Conservation (phyloP, 2,888 invertebrate species). For the Tetheella fluctuosa region DNA sequence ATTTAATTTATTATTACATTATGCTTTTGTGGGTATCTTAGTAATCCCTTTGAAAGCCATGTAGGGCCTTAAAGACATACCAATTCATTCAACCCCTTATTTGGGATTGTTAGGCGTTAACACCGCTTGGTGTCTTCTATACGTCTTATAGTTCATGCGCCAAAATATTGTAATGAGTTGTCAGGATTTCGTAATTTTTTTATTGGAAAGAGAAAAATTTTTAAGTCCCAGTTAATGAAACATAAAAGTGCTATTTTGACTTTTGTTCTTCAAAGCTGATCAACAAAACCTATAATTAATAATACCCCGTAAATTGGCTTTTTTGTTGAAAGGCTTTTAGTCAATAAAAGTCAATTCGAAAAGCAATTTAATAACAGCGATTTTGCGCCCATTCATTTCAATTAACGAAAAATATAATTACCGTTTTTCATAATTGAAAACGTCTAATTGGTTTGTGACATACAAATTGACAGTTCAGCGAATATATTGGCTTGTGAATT, state of each 20-base stretch:
- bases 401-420: conserved; percentile 10
- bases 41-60: conserved; percentile 1
- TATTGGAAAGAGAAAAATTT: too few species aligned
- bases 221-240: neutral
- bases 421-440: neutral
- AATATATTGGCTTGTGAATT: conserved; percentile 8
- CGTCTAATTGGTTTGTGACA: conserved; percentile 6
- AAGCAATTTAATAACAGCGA: conserved; percentile 4
- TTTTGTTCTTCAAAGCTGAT: neutral
- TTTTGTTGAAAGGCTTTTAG: neutral
- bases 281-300: neutral
- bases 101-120: neutral
- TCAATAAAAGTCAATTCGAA: conserved; percentile 1
- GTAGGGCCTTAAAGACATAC: neutral
- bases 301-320: neutral
- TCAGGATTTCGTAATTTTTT: neutral
- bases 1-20: neutral
- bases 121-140: neutral
- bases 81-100: conserved; percentile 7
- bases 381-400: conserved; percentile 5
- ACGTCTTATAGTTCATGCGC: neutral
- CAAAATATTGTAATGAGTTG: neutral
- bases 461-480: conserved; percentile 9
- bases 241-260: neutral
- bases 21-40: neutral